Conservation (phyloP, 1,140 invertebrate species). For the Heterodera carotae region DNA sequence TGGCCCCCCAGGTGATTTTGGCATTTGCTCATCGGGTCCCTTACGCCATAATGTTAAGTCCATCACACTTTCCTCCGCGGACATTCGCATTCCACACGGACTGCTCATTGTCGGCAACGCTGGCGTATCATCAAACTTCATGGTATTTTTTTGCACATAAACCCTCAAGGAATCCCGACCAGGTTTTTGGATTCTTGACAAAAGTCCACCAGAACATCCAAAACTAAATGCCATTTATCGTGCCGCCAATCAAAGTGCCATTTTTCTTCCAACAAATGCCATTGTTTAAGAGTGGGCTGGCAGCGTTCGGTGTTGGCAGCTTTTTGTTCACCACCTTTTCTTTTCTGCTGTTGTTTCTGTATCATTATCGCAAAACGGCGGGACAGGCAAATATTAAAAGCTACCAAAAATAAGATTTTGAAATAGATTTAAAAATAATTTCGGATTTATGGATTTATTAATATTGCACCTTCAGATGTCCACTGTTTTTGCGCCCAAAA, state of each 20-base stretch:
- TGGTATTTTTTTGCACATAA: too few relatives aligned
- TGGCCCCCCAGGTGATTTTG: conserved; percentile 11
- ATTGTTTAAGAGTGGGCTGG: conserved; percentile 2
- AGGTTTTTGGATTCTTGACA: too few relatives aligned
- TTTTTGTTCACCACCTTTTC: conserved; percentile 26
- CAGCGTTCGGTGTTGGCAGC: conserved; percentile 25
- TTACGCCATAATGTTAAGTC: background rate
- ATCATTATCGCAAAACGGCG: conserved; percentile 24
- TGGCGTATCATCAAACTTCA: conserved; percentile 24
- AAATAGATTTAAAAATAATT: too few relatives aligned
- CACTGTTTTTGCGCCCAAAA: conserved; percentile 29
- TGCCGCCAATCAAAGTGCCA: background rate
- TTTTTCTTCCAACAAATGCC: background rate
- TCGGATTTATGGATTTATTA: too few relatives aligned
- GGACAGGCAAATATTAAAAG: conserved; percentile 13
- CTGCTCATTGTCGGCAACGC: conserved; percentile 21
- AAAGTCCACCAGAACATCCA: too few relatives aligned
- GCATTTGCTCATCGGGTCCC: too few relatives aligned
- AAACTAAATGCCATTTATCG: too few relatives aligned
- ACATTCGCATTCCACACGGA: conserved; percentile 30
- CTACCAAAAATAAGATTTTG: background rate
- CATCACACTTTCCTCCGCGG: conserved; percentile 12
- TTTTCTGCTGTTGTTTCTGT: conserved; percentile 20
- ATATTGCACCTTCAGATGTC: conserved; percentile 18
- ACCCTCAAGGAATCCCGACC: too few relatives aligned